A percentile compares a stretch with the other conserved stretches of the same genome.
phyloP scores from a whole-genome alignment of 2,888 invertebrate genomes.

The Andrena trimmerana region DNA sequence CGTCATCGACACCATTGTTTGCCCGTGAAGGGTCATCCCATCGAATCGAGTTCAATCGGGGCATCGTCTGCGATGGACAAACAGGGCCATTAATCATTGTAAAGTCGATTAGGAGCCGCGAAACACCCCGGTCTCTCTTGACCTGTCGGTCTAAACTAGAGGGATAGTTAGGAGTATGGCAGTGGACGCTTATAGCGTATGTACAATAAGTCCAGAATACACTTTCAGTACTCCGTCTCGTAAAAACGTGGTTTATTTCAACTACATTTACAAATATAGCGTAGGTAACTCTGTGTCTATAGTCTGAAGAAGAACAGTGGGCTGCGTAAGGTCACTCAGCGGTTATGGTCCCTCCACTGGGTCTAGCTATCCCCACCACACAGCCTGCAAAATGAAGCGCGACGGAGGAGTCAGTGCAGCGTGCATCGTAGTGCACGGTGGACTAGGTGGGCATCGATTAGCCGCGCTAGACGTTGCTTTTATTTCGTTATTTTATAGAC shows the following conservation, averaged over 20 bases:
- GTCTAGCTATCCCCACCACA: background rate
- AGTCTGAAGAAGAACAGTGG: background rate
- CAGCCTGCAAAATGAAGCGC: too few relatives aligned
- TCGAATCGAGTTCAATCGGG: background rate
- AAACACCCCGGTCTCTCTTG: background rate
- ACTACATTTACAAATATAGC: background rate
- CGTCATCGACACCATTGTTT: background rate
- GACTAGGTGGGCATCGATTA: too few relatives aligned
- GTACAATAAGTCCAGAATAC: background rate
- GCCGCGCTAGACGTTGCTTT: too few relatives aligned
- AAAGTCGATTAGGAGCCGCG: slow-evolving; percentile 13
- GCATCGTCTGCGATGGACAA: slow-evolving; percentile 8
- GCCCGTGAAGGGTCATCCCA: background rate
- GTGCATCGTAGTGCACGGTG: too few relatives aligned
- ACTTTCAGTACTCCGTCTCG: too few relatives aligned
- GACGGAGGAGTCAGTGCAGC: too few relatives aligned
- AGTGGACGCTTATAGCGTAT: background rate
- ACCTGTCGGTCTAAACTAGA: background rate
- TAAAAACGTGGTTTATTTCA: too few relatives aligned
- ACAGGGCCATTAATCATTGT: slow-evolving; percentile 13
- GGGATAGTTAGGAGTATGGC: background rate
- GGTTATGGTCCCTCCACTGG: background rate
- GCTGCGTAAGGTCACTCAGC: background rate
- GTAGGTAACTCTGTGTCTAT: background rate
- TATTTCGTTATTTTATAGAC: too few relatives aligned